Base-by-base conservation (phyloP, 2,888 invertebrate genomes). In the Thereva nobilitata region DNA sequence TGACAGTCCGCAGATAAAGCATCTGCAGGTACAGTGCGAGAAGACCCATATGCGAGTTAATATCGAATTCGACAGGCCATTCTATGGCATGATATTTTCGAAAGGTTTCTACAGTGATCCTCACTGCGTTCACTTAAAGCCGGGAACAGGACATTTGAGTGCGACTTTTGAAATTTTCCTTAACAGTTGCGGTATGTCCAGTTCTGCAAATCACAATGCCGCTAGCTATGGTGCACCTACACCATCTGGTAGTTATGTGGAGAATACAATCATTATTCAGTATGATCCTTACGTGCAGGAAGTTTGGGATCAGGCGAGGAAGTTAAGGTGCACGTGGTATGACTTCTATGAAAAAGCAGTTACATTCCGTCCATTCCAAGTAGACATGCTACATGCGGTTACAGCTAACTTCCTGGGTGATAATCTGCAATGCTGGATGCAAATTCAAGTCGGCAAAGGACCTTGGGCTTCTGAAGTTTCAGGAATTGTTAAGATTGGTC, bases 381-480 rank as follows among this genome's bases (percentile, higher is more conserved):
- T 95, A 44, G 95, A 95, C 79, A 95, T 95, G 93, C 80, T 95
- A 73, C 94, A 95, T 79, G 95, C 95, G 0, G 95, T 95, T 53
- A 94, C 95, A 0, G 95, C 95, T 56, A 95, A 95, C 84, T 95
- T 95, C 86, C 86, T 95, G 74, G 95, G 95, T 38, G 95, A 95
- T 82, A 95, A 95, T 83, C 83, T 95, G 74, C 95, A 95, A 79
- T 95, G 95, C 82, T 95, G 95, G 95, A 95, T 95, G 95, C 95
- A 95, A 82, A 95, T 95, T 74, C 95, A 95, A 82, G 95, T 95
- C 53, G 95, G 95, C 66, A 95, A 95, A 79, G 95, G 95, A 72
- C 95, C 95, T 0, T 95, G 95, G 95, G 95, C 95, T n/a, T 93
- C 93, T 9, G 95, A 95, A 82, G 95, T 95, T 41, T 94, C 94